Percentiles rank a stretch among this genome's conserved stretches.
Conservation (phyloP, 2,888 invertebrate genomes). For the Cataglyphis albicans region DNA sequence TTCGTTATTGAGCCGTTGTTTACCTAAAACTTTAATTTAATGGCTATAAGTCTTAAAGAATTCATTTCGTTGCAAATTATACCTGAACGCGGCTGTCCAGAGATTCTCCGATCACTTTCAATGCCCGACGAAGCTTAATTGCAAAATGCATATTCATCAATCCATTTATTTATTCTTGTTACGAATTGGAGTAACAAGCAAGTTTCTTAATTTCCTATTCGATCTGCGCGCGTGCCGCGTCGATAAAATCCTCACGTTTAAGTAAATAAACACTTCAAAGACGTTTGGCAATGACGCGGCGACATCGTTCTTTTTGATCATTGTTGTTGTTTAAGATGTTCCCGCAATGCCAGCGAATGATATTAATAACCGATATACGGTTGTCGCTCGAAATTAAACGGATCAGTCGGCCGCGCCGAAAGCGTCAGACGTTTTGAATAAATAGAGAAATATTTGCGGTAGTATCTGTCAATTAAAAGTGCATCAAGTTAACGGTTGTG, state of each 20-base stretch:
- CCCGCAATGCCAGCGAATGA: background rate
- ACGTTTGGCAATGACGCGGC: background rate
- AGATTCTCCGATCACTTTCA: background rate
- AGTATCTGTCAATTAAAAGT: conserved; percentile 65
- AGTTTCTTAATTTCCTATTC: conserved; percentile 5
- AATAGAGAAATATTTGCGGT: background rate
- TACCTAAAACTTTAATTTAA: conserved; percentile 32
- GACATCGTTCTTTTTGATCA: background rate
- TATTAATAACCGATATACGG: conserved; percentile 2
- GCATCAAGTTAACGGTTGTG: conserved; percentile 62
- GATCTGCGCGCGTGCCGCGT: background rate
- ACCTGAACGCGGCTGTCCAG: background rate
- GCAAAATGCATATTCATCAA: conserved; percentile 50
- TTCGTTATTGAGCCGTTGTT: background rate
- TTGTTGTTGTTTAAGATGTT: background rate
- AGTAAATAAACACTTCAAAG: conserved; percentile 22
- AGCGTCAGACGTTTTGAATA: background rate
- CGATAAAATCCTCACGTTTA: conserved; percentile 36
- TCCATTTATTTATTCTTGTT: conserved; percentile 34
- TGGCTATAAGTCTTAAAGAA: conserved; percentile 10
- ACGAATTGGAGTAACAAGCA: conserved; percentile 1
- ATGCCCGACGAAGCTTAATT: conserved; percentile 35
- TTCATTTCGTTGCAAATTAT: conserved; percentile 39
- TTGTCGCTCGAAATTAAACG: background rate
- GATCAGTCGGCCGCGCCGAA: background rate